Conservation (phyloP, 1,140 invertebrate species). For the Sesamia nonagrioides region DNA sequence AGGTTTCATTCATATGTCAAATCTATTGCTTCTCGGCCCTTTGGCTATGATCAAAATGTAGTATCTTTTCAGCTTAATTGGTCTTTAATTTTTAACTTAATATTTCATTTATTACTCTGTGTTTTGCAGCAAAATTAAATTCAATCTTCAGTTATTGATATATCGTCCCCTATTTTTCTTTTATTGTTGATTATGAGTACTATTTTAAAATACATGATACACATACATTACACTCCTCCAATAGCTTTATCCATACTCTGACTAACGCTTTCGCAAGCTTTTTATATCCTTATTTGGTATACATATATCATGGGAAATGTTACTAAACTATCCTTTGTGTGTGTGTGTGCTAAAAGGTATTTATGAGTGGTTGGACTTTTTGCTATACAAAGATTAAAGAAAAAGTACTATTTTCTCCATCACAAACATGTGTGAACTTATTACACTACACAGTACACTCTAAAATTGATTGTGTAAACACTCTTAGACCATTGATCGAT, state of each 20-base stretch:
- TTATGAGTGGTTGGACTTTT: conserved; percentile 23
- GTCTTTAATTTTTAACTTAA: too few species aligned
- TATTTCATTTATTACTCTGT: neutral
- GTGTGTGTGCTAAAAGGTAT: conserved; percentile 23
- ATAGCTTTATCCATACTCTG: conserved; percentile 35
- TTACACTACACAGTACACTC: too few species aligned
- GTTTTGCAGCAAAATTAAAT: conserved; percentile 1
- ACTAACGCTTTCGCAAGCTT: conserved; percentile 45
- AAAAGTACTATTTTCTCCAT: too few species aligned
- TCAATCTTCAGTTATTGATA: neutral
- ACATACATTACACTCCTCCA: neutral
- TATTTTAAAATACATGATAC: conserved; percentile 8
- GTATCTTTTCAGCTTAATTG: too few species aligned
- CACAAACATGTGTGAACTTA: too few species aligned
- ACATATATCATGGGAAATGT: neutral
- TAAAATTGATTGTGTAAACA: too few species aligned
- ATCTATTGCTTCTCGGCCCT: too few species aligned
- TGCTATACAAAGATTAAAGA: neutral
- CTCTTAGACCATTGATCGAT: too few species aligned
- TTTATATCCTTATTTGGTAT: conserved; percentile 12
- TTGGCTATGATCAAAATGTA: neutral
- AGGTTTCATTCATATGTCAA: too few species aligned
- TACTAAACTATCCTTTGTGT: conserved; percentile 38
- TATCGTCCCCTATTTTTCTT: neutral
- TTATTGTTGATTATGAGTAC: neutral